Base-by-base conservation (phyloP, 1,140 invertebrate genomes). In the Cyrtorhinus lividipennis region DNA sequence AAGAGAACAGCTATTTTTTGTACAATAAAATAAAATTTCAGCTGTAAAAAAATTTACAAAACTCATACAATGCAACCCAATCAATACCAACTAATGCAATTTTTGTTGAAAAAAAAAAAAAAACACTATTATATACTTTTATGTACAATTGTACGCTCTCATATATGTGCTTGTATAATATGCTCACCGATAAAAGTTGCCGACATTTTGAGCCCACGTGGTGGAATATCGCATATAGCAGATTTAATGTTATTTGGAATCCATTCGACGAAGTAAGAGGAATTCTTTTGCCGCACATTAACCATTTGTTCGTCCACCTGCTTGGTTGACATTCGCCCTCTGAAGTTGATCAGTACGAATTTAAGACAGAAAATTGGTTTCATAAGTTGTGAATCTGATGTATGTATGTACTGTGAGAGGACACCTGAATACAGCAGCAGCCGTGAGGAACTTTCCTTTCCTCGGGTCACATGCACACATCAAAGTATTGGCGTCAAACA, bases 201-300 rank as follows among this genome's bases (percentile, higher is more conserved):
- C 23, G 76, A 72, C 75, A 78, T 78, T 63, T 78, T 77, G 10
- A 77, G 70, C 56, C 76, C 76, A 62, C 73, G 68, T 24, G 78
- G 79, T 44, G 78, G 77, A 70, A 80, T 80, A 69, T 81, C 79
- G 68, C 79, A 81, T n/a, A 82, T 79, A 12, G 79, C 79, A 15
- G 80, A 81, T 67, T 83, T 83, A 12, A 83, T 79, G 69, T 84
- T 83, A 73, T 84, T 83, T 44, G 81, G 82, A 67, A 83, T 83
- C 82, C 82, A 83, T 73, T 84, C 82, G 48, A 84, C 81, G 48
- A 70, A 70, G 38, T 45, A 65, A 5, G 25, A 15, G 8, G 59
- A 62, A 48, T 69, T 67, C 56, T 68, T 69, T n/a, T 63, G 76
- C 67, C 78, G 77, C 18, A 78, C 70, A 62, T 66, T 59, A 1